Conservation (phyloP, 2,113 vertebrate genomes). For the Eurystomus gularis region DNA sequence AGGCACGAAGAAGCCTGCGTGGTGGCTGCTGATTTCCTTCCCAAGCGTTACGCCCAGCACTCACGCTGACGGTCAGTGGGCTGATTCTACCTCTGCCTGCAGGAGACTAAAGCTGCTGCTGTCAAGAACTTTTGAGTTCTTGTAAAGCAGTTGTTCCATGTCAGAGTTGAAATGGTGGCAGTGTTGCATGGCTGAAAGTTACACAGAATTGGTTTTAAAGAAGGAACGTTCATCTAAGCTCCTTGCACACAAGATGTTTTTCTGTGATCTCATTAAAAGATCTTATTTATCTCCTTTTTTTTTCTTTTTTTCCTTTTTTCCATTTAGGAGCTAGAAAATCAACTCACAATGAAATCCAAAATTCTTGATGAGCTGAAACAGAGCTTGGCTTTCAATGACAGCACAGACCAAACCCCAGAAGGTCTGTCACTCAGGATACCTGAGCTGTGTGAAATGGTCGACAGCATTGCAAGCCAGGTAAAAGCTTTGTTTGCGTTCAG, state of each 20-base stretch:
- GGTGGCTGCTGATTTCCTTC: not conserved
- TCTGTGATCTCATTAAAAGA: not conserved
- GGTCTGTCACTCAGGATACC: conserved; percentile 16
- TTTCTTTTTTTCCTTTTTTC: rapidly evolving
- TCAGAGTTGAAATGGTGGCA: not conserved
- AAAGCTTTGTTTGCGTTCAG: not conserved
- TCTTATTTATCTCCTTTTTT: not conserved
- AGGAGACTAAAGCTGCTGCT: not conserved
- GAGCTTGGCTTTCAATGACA: not conserved
- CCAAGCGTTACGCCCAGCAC: not conserved
- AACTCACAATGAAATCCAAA: conserved; percentile 71
- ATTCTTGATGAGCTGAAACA: conserved; percentile 77
- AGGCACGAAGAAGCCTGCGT: not conserved
- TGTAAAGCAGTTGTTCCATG: not conserved
- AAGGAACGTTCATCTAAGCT: not conserved
- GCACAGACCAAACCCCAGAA: not conserved
- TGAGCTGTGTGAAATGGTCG: conserved; percentile 58
- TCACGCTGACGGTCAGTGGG: not conserved
- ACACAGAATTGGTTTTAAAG: not conserved
- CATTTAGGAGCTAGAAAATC: conserved; percentile 79
- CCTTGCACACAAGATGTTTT: not conserved
- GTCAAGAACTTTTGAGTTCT: not conserved
- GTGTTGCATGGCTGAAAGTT: not conserved
- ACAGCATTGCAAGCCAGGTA: conserved; percentile 76
- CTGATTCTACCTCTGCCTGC: not conserved